Evolutionary conservation across 2,797 vertebrate species (phyloP).

Genomic region (Mormyrops attenuatus): DNA sequence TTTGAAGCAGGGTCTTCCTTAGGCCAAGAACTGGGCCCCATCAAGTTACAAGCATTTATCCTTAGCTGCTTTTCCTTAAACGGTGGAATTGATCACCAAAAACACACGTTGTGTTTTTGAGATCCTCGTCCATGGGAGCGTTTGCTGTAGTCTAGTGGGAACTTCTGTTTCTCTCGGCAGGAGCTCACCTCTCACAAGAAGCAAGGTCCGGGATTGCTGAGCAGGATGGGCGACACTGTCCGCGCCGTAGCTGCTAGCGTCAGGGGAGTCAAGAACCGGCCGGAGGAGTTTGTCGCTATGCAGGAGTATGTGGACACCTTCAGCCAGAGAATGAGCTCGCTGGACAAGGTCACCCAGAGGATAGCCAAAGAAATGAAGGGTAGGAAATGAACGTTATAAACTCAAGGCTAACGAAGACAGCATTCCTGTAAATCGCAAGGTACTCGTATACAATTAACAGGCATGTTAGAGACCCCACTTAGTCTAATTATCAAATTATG

Average conservation of each 20-base stretch:
- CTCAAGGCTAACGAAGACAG: neutral
- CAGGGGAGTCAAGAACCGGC: conserved; percentile 75
- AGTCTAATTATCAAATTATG: neutral
- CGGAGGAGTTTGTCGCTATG: conserved; percentile 76
- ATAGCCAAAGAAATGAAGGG: conserved; percentile 87
- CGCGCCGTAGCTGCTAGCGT: conserved; percentile 79
- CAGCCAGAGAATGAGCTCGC: conserved; percentile 74
- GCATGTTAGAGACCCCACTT: neutral
- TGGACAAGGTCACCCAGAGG: conserved; percentile 88
- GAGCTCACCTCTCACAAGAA: conserved; percentile 81
- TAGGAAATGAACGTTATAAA: conserved; percentile 38
- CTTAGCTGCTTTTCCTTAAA: neutral
- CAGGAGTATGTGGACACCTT: conserved; percentile 80
- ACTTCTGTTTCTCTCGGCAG: conserved; percentile 50
- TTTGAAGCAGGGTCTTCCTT: neutral
- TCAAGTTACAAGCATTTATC: neutral
- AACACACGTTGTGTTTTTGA: neutral
- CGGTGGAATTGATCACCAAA: neutral
- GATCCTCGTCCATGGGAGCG: neutral
- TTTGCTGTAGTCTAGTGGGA: neutral
- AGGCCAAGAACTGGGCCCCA: neutral
- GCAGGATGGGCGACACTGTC: conserved; percentile 83
- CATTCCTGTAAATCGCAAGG: neutral
- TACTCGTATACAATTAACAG: neutral
- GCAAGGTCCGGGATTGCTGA: conserved; percentile 81